Base-by-base conservation (phyloP, 2,113 vertebrate species). In the Chelonoidis abingdonii region DNA sequence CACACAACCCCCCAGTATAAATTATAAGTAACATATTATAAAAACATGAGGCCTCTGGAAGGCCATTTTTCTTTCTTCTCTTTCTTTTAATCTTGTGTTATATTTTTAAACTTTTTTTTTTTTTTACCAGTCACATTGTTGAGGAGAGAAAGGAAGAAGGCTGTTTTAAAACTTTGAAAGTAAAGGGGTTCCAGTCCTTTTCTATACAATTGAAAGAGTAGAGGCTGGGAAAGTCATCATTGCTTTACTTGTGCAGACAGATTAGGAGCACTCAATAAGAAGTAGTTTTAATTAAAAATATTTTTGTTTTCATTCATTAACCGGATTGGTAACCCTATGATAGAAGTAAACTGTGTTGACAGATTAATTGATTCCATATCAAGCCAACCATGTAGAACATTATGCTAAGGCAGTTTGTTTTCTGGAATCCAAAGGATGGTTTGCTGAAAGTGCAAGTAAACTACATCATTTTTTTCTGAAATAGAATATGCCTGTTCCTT, bases 301-400 rank as follows among this genome's bases (percentile, higher is more conserved):
- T 90, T 91, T 78, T 90, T 81, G 3, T 21, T 9, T 0, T 11
- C 85, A 50, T 59, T 92, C 86, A 44, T 84, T 93, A 90, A 75
- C 85, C 82, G 88, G 11, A 0, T 1, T 31, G 38, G 62, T 92
- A 83, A 79, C 79, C 92, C 88, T 44, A 80, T 87, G 86, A 62
- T 87, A 91, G 52, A 87, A 89, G 95, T 86, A 79, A 93, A 86
- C 84, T 7, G 84, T 2, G 95, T 38, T 98, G 98, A 98, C 89
- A 97, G 97, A 97, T 97, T 76, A 95, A 97, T 97, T 94, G 96
- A 75, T 97, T 96, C 72, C 88, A 49, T 59, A 80, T 91, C 94
- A 96, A 97, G 94, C 97, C 96, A 97, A 93, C 90, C 86, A 92
- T 80, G 95, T 92, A 95, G 94, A 97, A 98, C 65, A 0, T 85